Conservation (phyloP, 1,140 invertebrate species). For the Periplaneta americana region DNA sequence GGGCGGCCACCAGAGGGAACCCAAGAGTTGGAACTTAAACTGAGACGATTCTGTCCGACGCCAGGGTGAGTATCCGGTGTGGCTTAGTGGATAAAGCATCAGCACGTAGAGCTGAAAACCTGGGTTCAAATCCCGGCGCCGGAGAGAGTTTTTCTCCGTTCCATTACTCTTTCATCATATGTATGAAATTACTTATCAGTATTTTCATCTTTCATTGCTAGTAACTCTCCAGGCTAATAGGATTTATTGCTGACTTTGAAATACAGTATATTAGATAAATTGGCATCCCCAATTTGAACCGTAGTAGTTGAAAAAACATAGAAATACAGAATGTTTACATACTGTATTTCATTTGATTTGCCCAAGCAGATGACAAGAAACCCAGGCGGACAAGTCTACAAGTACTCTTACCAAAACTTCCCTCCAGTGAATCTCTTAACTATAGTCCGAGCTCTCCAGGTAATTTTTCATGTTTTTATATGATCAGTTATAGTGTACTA, state of each 20-base stretch:
- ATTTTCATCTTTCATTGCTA: neutral
- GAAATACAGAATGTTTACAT: slow-evolving; percentile 23
- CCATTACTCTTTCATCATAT: no score
- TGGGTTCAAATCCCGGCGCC: no score
- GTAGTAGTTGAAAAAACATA: slow-evolving; percentile 16
- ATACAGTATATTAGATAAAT: neutral
- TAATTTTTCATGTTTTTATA: slow-evolving; percentile 25
- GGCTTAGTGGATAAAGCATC: no score
- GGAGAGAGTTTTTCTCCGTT: no score
- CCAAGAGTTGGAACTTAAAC: no score
- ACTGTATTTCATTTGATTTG: slow-evolving; percentile 27
- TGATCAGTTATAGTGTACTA: neutral
- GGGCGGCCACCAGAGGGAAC: no score
- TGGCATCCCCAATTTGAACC: slow-evolving; percentile 8
- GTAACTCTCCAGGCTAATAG: neutral
- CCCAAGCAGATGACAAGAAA: slow-evolving; percentile 37
- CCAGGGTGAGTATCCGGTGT: no score
- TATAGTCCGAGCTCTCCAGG: slow-evolving; percentile 45
- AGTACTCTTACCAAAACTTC: slow-evolving; percentile 40
- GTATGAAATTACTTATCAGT: no score
- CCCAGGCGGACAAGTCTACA: slow-evolving; percentile 37
- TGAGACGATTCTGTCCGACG: no score
- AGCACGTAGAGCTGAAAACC: no score
- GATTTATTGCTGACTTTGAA: neutral
- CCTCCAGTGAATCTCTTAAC: slow-evolving; percentile 44